phyloP scores from a whole-genome alignment of 2,113 vertebrate species.

The Pelmatolapia mariae region DNA sequence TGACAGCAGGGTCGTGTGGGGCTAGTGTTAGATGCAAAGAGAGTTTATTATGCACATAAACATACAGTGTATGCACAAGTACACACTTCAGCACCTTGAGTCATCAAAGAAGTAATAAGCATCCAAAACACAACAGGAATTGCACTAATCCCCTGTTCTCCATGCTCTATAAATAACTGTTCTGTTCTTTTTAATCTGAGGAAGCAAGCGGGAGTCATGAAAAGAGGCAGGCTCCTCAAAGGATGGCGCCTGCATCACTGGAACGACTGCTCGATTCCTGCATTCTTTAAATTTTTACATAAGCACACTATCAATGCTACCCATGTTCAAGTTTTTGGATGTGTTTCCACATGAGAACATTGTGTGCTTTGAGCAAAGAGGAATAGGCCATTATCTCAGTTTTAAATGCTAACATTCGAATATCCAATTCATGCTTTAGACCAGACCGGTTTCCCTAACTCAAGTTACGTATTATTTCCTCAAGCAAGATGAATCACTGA shows the following conservation, averaged over 20 bases:
- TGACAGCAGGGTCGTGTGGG: background rate
- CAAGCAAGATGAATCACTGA: background rate
- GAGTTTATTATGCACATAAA: background rate
- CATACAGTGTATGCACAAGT: background rate
- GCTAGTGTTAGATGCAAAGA: background rate
- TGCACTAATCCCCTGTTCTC: conserved; percentile 30
- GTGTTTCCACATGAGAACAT: background rate
- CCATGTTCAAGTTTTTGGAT: background rate
- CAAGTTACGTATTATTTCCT: background rate
- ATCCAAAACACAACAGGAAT: conserved; percentile 39
- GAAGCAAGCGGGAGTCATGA: conserved; percentile 2
- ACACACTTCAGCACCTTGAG: conserved; percentile 9
- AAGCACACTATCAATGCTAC: background rate
- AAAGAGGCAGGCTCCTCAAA: background rate
- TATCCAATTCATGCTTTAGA: background rate
- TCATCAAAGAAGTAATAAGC: conserved; percentile 16
- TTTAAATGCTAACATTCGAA: background rate
- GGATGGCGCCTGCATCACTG: background rate
- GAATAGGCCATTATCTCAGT: background rate
- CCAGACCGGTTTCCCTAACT: background rate
- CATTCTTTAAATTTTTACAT: background rate
- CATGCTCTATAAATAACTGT: conserved; percentile 46
- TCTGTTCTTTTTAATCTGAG: conserved; percentile 39
- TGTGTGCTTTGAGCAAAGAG: background rate
- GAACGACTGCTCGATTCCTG: background rate